Base-by-base conservation (phyloP, 2,888 invertebrate genomes). In the Odontocolon sp. region DNA sequence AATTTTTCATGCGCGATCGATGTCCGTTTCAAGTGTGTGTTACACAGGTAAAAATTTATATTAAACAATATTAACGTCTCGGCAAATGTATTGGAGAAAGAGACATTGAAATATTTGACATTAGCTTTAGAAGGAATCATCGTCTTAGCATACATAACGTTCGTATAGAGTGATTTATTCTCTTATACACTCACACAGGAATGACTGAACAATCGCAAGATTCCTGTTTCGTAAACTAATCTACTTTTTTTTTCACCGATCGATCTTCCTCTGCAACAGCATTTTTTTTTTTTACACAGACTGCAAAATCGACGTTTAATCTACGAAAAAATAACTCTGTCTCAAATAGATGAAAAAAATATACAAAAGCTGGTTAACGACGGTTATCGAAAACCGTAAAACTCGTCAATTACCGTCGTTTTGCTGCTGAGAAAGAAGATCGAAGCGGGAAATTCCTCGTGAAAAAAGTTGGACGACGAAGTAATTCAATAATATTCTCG, bases 91-190 rank as follows among this genome's bases (percentile, higher is more conserved):
- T 23, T 47, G 23, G 26, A 54, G 28, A 63, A 26, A 54, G 42
- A 56, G 64, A 78, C 72, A 72, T 72, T 73, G 38, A 69, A 76
- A 45, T 70, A 64, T 23, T 21, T 72, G 42, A 70, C 42, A 47
- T 45, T 79, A 61, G 69, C 31, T 36, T 66, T 38, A 80, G 75
- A 61, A 77, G 59, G 57, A 72, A 72, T 74, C 69, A 73, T 66
- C 68, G 70, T 63, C 75, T 78, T 75, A 72, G 68, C 72, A 73
- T 80, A 80, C 72, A 56, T 78, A 80, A 80, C 78, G 63, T 76
- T 72, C 80, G 75, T 73, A 78, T 54, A 79, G 70, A 71, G 68
- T 71, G 50, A 73, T 71, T 75, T 75, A 47, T 66, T 77, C 76
- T 74, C 72, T 73, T 77, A 73, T 63, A 73, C 69, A 71, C 28